Conservation (phyloP, 2,888 invertebrate genomes). For the Eulithis prunata region DNA sequence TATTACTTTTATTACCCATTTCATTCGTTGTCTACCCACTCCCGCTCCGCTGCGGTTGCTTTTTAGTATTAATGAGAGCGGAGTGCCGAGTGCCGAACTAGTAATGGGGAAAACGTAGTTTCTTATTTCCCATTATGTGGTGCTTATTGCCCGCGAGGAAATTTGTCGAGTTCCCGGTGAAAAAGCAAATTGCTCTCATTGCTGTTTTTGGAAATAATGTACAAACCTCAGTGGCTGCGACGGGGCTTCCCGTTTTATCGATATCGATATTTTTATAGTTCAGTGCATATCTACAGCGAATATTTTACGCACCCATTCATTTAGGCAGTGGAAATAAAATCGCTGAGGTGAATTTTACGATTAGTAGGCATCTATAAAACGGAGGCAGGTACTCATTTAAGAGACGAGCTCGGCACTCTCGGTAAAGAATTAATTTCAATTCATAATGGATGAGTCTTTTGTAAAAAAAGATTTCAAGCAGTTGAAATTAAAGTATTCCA, state of each 20-base stretch:
- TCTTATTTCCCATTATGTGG: constrained; percentile 43
- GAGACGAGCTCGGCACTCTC: constrained; percentile 17
- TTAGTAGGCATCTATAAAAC: constrained; percentile 24
- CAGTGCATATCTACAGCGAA: constrained; percentile 15
- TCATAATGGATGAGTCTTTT: constrained; percentile 35
- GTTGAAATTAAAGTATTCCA: constrained; percentile 44
- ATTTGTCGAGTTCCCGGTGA: constrained; percentile 35
- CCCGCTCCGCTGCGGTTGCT: constrained; percentile 52
- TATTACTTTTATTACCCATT: constrained; percentile 77
- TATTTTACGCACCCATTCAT: constrained; percentile 24
- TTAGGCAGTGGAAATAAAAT: constrained; percentile 27
- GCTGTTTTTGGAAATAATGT: constrained; percentile 20
- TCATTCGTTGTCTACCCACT: constrained; percentile 62
- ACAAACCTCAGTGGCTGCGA: neutral
- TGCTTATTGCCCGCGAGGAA: constrained; percentile 36
- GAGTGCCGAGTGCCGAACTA: constrained; percentile 44
- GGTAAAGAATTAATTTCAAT: constrained; percentile 34
- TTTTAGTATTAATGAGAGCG: constrained; percentile 61
- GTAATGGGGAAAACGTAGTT: constrained; percentile 48
- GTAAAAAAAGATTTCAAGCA: constrained; percentile 35
- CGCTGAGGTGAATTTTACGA: constrained; percentile 24
- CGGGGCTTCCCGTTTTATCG: constrained; percentile 21
- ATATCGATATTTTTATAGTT: constrained; percentile 26
- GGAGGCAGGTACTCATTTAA: constrained; percentile 12
- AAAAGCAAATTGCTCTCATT: constrained; percentile 31